phyloP scores from a whole-genome alignment of 35 echinoderm and acorn worm species.

The Ptychodera flava region DNA sequence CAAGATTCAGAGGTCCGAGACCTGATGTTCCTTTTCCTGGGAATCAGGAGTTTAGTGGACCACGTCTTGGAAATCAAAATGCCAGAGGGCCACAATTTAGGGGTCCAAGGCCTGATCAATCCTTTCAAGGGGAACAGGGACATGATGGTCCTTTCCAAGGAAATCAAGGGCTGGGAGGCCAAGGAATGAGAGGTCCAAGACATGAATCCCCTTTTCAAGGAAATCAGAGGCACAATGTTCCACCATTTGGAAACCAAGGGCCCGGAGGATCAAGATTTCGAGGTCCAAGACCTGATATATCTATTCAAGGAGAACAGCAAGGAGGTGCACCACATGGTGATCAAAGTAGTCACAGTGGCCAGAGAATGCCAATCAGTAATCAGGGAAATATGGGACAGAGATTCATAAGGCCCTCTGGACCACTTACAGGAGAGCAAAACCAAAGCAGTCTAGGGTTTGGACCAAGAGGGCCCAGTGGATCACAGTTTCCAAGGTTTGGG shows the following conservation, averaged over 20 bases:
- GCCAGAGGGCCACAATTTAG: background rate
- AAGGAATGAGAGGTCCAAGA: background rate
- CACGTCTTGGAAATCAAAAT: background rate
- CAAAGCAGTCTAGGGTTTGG: too few species aligned
- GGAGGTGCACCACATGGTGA: too few species aligned
- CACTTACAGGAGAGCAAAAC: too few species aligned
- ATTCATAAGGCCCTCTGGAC: too few species aligned
- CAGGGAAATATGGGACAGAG: too few species aligned
- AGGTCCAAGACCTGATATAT: background rate
- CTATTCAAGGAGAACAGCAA: background rate
- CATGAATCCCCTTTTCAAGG: background rate
- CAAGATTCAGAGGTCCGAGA: background rate
- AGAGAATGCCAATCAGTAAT: too few species aligned
- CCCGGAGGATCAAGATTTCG: background rate
- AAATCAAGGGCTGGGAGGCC: background rate
- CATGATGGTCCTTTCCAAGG: background rate
- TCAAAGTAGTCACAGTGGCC: too few species aligned
- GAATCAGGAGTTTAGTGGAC: background rate
- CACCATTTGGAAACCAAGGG: background rate
- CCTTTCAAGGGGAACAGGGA: background rate
- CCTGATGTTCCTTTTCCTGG: background rate
- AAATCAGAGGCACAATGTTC: background rate
- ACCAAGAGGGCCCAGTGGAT: too few species aligned
- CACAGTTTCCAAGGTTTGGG: too few species aligned
- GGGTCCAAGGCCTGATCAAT: background rate